Percentiles rank a stretch among this genome's conserved stretches.
Evolutionary conservation across 2,888 invertebrate species (phyloP).

Genomic region (Serrognathus titanus): DNA sequence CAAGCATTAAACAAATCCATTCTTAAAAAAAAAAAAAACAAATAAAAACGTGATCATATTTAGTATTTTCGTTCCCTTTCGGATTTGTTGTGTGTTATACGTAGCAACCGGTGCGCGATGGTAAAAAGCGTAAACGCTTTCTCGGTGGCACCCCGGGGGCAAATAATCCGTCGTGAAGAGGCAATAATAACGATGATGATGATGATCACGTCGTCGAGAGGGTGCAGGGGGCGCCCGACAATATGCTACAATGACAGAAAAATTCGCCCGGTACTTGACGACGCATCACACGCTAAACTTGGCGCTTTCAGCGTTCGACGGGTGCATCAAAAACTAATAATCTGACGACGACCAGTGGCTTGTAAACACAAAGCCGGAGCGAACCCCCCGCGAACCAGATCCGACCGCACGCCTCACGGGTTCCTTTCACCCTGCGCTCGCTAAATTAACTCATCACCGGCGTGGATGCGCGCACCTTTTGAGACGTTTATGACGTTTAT

Average conservation of each 20-base stretch:
- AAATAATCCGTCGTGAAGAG: no score
- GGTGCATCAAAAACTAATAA: slow-evolving; percentile 30
- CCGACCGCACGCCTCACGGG: slow-evolving; percentile 8
- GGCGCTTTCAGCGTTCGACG: slow-evolving; percentile 20
- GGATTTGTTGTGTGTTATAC: no score
- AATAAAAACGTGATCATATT: no score
- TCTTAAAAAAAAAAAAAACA: no score
- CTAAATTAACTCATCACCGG: slow-evolving; percentile 13
- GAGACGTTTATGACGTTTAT: background rate
- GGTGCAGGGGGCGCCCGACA: background rate
- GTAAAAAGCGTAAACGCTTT: no score
- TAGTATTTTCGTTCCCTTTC: no score
- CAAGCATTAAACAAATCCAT: no score
- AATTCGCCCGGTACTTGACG: background rate
- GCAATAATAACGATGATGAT: no score
- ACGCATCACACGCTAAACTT: slow-evolving; percentile 26
- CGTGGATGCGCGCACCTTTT: background rate
- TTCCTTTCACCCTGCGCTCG: slow-evolving; percentile 11
- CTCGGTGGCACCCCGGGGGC: no score
- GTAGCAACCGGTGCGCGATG: no score
- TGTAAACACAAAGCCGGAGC: slow-evolving; percentile 27
- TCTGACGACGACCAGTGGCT: slow-evolving; percentile 28
- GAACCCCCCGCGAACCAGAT: slow-evolving; percentile 8
- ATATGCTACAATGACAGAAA: background rate
- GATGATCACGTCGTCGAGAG: no score